Conservation (phyloP, 2,797 vertebrate genomes). For the Pristis pectinata region DNA sequence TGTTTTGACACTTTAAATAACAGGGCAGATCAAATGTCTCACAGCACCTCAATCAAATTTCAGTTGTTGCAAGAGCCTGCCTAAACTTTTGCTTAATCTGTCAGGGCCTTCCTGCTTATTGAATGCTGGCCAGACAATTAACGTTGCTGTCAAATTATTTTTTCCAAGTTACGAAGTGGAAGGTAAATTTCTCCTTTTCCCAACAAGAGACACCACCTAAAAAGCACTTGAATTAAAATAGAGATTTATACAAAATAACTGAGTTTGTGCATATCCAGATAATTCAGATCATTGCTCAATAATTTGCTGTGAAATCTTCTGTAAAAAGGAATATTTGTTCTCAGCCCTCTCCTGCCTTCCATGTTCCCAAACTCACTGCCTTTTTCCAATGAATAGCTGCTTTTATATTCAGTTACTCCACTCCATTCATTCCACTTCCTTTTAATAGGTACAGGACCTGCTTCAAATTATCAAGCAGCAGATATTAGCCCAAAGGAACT, state of each 20-base stretch:
- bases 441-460: not conserved
- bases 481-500: conserved; percentile 19
- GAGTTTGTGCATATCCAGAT: not conserved
- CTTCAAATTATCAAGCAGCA: conserved; percentile 9
- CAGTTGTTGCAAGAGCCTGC: not conserved
- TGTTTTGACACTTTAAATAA: conserved; percentile 15
- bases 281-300: not conserved
- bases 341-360: not conserved
- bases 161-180: not conserved
- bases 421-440: not conserved
- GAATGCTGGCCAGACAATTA: conserved; percentile 9
- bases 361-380: not conserved
- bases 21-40: conserved; percentile 19
- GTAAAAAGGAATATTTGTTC: conserved; percentile 3
- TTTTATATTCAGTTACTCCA: not conserved
- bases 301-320: not conserved
- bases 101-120: conserved; percentile 9
- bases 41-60: conserved; percentile 12
- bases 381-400: not conserved
- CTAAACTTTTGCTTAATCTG: not conserved
- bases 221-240: not conserved
- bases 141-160: conserved; percentile 14
- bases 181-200: not conserved
- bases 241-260: not conserved
- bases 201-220: not conserved